Conservation (phyloP, 2,888 invertebrate genomes). For the Serrognathus titanus region DNA sequence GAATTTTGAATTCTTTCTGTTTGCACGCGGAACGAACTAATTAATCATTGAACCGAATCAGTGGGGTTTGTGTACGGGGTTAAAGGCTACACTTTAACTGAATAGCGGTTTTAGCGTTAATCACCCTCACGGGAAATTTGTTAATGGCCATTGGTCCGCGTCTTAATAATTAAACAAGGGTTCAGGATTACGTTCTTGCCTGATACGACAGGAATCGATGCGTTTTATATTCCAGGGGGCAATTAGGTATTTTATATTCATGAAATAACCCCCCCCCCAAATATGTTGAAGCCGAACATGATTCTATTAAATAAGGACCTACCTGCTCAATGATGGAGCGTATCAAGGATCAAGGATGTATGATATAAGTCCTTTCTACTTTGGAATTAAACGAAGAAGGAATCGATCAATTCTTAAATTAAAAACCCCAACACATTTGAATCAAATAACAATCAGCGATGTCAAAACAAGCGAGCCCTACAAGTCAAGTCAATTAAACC, state of each 20-base stretch:
- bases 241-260: background rate
- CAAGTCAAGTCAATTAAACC: conserved; percentile 31
- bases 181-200: background rate
- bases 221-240: too few species aligned
- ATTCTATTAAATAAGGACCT: too few species aligned
- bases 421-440: background rate
- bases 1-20: background rate
- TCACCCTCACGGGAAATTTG: conserved; percentile 34
- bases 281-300: too few species aligned
- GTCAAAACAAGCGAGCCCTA: background rate
- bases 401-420: too few species aligned
- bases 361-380: too few species aligned
- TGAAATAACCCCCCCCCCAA: too few species aligned
- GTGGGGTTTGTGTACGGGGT: conserved; percentile 12
- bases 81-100: conserved; percentile 22
- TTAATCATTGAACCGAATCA: conserved; percentile 11
- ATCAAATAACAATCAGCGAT: conserved; percentile 2
- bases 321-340: too few species aligned
- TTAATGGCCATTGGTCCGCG: conserved; percentile 31
- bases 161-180: conserved; percentile 28
- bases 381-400: too few species aligned
- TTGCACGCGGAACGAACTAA: conserved; percentile 1
- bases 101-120: conserved; percentile 29
- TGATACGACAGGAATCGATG: too few species aligned
- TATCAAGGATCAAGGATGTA: too few species aligned